phyloP scores from a whole-genome alignment of 2,113 vertebrate species.

The Podarcis muralis region DNA sequence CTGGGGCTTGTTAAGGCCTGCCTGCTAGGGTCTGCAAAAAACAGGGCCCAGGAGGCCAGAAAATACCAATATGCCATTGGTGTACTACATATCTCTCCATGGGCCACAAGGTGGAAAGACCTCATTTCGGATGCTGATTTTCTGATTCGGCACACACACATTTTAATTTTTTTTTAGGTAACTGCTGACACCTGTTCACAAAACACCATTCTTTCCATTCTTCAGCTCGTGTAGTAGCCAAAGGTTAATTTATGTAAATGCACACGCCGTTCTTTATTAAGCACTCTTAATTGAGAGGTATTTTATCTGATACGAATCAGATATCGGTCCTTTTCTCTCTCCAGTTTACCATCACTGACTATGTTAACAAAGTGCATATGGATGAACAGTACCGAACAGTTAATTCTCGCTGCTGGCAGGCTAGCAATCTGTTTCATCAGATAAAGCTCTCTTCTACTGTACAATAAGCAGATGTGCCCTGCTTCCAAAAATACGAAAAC shows the following conservation, averaged over 20 bases:
- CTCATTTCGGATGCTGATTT: neutral
- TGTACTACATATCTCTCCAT: too few species aligned
- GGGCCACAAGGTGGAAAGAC: neutral
- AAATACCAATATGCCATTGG: too few species aligned
- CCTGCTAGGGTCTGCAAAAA: neutral
- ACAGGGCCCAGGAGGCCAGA: too few species aligned
- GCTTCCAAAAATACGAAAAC: conserved; percentile 54
- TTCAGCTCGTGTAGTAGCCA: neutral
- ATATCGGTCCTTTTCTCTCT: conserved; percentile 18
- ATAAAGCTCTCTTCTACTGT: conserved; percentile 29
- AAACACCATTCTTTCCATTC: neutral
- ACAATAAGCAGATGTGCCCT: conserved; percentile 49
- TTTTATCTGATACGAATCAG: conserved; percentile 31
- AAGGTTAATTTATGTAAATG: neutral
- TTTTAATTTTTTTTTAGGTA: neutral
- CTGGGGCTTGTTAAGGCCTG: neutral
- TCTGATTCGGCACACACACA: neutral
- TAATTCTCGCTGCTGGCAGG: conserved; percentile 37
- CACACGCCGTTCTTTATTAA: neutral
- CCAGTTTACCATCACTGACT: conserved; percentile 2
- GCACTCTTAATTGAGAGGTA: neutral
- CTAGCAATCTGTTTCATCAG: conserved; percentile 28
- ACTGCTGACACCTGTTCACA: neutral
- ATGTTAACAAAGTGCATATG: conserved; percentile 19
- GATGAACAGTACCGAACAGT: conserved; percentile 5